Percentiles rank a stretch among this genome's conserved stretches.
Evolutionary conservation across 1,140 invertebrate genomes (phyloP).

Genomic region (Apis cerana): DNA sequence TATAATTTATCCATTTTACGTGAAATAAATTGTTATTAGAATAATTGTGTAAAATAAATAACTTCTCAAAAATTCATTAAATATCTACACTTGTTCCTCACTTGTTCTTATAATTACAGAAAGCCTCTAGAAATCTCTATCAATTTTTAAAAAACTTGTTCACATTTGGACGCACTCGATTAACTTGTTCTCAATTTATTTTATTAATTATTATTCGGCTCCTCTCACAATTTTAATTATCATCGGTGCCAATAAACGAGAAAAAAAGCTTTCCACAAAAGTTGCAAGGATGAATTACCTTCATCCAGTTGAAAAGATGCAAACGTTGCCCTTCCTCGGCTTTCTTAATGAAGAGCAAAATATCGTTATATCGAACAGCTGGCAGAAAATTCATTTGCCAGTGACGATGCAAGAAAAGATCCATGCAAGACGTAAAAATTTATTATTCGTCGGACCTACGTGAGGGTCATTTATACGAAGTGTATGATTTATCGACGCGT

Average conservation of each 20-base stretch:
- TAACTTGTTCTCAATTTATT: not conserved
- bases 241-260: not conserved
- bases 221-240: not conserved
- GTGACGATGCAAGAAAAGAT: conserved; percentile 15
- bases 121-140: not conserved
- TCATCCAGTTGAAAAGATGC: not conserved
- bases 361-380: conserved; percentile 6
- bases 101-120: too few relatives aligned
- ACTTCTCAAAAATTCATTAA: too few relatives aligned
- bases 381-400: conserved; percentile 38
- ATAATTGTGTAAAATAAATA: not conserved
- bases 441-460: conserved; percentile 33
- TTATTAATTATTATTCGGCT: not conserved
- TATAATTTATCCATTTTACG: too few relatives aligned
- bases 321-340: not conserved
- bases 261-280: not conserved
- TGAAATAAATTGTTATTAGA: too few relatives aligned
- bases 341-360: conserved; percentile 1
- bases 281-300: not conserved
- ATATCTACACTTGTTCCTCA: too few relatives aligned
- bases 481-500: conserved; percentile 50
- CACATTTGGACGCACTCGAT: not conserved
- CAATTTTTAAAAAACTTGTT: not conserved
- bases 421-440: conserved; percentile 31
- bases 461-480: conserved; percentile 23